Evolutionary conservation across 2,113 vertebrate species (phyloP).

Genomic region (Glareola pratincola): DNA sequence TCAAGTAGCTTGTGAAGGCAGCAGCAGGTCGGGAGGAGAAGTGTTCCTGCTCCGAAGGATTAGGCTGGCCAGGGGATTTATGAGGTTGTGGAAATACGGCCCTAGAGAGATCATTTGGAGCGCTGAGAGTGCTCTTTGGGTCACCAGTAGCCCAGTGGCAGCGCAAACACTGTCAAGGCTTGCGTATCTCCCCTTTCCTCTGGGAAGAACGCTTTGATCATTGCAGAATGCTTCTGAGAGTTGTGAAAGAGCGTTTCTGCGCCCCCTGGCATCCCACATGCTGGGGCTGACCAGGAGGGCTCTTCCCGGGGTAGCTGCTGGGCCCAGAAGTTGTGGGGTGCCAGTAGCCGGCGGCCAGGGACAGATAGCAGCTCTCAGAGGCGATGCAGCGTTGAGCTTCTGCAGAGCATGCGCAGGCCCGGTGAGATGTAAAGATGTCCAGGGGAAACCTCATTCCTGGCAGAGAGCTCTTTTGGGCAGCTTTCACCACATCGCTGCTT

Average conservation of each 20-base stretch:
- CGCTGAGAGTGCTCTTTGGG: neutral
- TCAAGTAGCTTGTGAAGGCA: neutral
- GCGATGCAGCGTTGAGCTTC: accelerated
- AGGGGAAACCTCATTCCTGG: neutral
- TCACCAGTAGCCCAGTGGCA: neutral
- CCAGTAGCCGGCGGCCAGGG: neutral
- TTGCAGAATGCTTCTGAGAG: neutral
- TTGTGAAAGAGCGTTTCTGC: neutral
- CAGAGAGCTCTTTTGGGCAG: neutral
- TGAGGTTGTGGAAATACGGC: neutral
- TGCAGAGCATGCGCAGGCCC: neutral
- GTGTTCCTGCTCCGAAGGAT: neutral
- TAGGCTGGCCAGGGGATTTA: neutral
- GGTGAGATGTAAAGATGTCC: neutral
- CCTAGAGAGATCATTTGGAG: neutral
- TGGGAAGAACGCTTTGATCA: accelerated
- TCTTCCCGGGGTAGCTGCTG: neutral
- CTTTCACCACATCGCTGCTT: neutral
- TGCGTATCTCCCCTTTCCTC: neutral
- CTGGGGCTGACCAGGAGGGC: neutral
- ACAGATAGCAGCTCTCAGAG: neutral
- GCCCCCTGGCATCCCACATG: accelerated
- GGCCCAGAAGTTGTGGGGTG: neutral
- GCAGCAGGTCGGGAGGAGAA: neutral
- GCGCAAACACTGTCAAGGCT: accelerated